A percentile compares a stretch with the other conserved stretches of the same genome.
phyloP scores from a whole-genome alignment of 2,113 vertebrate species.

The Psittacus erithacus region DNA sequence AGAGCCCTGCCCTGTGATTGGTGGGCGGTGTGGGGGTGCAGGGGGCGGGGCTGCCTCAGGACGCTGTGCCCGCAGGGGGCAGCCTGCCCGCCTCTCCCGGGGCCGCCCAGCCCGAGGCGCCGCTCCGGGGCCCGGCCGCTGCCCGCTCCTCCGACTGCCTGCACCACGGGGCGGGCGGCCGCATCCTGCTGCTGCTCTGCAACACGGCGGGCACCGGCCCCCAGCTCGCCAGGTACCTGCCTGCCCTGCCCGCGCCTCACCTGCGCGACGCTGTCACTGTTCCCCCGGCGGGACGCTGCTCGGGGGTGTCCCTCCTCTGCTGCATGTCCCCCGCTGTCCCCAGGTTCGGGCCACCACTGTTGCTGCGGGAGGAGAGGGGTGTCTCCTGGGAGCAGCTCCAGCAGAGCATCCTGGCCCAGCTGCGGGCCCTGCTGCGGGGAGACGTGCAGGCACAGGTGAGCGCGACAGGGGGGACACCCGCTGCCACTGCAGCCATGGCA shows the following conservation, averaged over 20 bases:
- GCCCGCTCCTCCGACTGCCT: conserved; percentile 82
- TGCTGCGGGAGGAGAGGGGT: conserved; percentile 84
- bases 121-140: conserved; percentile 61
- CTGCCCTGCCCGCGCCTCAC: background rate
- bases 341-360: conserved; percentile 91
- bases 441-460: conserved; percentile 81
- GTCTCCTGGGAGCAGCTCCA: conserved; percentile 90
- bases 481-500: background rate
- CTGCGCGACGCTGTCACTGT: background rate
- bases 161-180: conserved; percentile 68
- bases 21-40: background rate
- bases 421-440: conserved; percentile 84
- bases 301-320: background rate
- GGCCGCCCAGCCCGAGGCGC: conserved; percentile 71
- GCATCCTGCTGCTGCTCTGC: conserved; percentile 88
- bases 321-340: accelerated
- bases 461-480: accelerated
- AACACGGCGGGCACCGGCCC: conserved; percentile 81
- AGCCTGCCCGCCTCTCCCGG: conserved; percentile 82
- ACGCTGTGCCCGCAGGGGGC: conserved; percentile 72
- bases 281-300: accelerated
- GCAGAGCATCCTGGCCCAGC: conserved; percentile 85
- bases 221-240: conserved; percentile 80
- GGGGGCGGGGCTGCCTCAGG: background rate
- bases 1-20: background rate